phyloP scores from a whole-genome alignment of 2,888 invertebrate species.

The Aphrophora alni region DNA sequence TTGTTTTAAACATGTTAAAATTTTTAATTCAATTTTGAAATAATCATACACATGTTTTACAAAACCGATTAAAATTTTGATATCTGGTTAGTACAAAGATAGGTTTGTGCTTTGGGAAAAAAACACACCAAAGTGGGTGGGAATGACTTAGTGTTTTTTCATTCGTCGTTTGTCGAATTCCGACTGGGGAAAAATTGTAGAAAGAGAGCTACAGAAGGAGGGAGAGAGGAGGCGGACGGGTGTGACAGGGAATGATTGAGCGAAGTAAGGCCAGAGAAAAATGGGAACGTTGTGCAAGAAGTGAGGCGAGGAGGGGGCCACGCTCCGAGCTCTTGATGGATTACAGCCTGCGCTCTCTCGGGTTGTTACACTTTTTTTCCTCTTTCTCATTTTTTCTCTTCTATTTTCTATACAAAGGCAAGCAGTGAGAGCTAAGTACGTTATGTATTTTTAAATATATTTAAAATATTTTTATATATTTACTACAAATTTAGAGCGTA shows the following conservation, averaged over 20 bases:
- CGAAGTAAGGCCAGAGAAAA: slow-evolving; percentile 37
- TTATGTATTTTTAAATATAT: too few relatives aligned
- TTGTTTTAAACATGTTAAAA: too few relatives aligned
- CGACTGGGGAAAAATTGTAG: slow-evolving; percentile 39
- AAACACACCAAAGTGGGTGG: slow-evolving; percentile 13
- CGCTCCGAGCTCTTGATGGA: slow-evolving; percentile 30
- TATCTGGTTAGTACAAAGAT: too few relatives aligned
- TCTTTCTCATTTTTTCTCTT: slow-evolving; percentile 38
- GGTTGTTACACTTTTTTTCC: slow-evolving; percentile 29
- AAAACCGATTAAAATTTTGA: too few relatives aligned
- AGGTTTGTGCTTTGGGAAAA: not conserved
- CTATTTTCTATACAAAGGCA: slow-evolving; percentile 9
- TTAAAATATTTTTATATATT: too few relatives aligned
- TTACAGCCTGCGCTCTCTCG: slow-evolving; percentile 24
- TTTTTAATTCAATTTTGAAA: too few relatives aligned
- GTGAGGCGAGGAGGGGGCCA: slow-evolving; percentile 27
- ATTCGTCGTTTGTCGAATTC: slow-evolving; percentile 40
- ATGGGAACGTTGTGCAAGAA: slow-evolving; percentile 35
- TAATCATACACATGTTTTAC: too few relatives aligned
- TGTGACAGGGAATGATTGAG: slow-evolving; percentile 43
- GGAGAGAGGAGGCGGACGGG: slow-evolving; percentile 21
- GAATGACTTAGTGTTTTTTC: slow-evolving; percentile 30
- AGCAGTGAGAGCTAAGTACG: not conserved
- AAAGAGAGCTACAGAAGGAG: not conserved
- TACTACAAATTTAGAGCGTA: too few relatives aligned